These are phyloP conservation scores for Thymelicus lineola DNA, from an alignment of 2,888 invertebrate species.

Conservation along the genomic window DNA sequence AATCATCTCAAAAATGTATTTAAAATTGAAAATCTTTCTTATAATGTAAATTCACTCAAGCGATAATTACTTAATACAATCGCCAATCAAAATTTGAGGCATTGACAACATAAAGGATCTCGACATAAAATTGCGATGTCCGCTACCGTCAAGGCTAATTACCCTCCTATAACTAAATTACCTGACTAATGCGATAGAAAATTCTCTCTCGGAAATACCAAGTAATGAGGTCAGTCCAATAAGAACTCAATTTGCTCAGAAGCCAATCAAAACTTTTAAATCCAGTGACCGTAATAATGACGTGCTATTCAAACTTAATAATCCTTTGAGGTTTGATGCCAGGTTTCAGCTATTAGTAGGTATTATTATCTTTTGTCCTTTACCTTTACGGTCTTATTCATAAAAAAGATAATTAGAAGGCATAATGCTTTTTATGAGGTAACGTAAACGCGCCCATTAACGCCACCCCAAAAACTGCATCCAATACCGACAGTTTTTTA, in stretches of 20 bases:
- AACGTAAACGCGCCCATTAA: no score
- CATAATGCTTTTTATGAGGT: no score
- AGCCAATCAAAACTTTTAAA: conserved; percentile 30
- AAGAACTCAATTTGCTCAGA: conserved; percentile 25
- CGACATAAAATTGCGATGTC: neutral
- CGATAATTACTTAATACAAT: no score
- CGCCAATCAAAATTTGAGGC: no score
- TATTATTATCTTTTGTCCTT: no score
- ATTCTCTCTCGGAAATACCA: conserved; percentile 8
- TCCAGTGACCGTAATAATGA: conserved; percentile 5
- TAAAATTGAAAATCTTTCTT: no score
- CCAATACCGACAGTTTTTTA: no score
- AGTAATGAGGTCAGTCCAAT: conserved; percentile 28
- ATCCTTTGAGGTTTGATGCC: conserved; percentile 4
- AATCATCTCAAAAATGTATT: no score
- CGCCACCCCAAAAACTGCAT: no score
- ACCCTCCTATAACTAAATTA: conserved; percentile 9
- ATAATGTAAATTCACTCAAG: no score
- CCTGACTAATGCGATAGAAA: conserved; percentile 2
- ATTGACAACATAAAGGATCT: neutral
- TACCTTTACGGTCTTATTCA: no score
- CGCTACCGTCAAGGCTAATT: neutral
- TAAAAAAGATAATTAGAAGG: no score
- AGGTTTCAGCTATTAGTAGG: neutral
- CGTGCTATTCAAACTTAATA: conserved; percentile 12